Base-by-base conservation (phyloP, 2,113 vertebrate genomes). In the Calyptommatus sinebrachiatus region DNA sequence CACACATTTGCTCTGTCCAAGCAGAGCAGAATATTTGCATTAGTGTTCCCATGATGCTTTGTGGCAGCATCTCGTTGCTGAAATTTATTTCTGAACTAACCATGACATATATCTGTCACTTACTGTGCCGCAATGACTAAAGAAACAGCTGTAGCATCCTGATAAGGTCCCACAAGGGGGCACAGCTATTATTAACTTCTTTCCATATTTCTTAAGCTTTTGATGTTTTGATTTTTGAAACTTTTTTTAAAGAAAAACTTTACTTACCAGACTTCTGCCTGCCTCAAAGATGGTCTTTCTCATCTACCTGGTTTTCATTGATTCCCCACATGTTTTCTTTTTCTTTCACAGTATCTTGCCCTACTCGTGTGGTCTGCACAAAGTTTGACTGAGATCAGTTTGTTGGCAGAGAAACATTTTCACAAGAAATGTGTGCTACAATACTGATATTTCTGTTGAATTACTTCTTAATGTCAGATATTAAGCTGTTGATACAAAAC, bases 41-140 rank as follows among this genome's bases (percentile, higher is more conserved):
- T 84, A 6, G 41, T 79, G 12, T 1, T 77, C 16, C 60, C 10
- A 81, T 73, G 26, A 81, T 76, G 48, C 18, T 67, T 72, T 85
- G 45, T 31, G 53, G 9, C 16, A 61, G 61, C 3, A 73, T 88
- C 83, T 29, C 35, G 57, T 4, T 78, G 53, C n/a, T 77, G n/a
- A 77, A 81, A 80, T 71, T 0, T 73, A 35, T 83, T 89, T 85
- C 24, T 80, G n/a, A 70, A 72, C 20, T 83, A 50, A 62, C 61
- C 76, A 22, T 26, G 80, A 66, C 66, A 81, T 84, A 71, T 50
- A 46, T 72, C 7, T 78, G 1, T 41, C 50, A 48, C 31, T 84
- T 16, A 71, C 2, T 66, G 7, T 50, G 5, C 22, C 83, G 6
- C 2, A 46, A 2, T 31, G 5, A 66, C 28, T 3, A 0, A 18